A percentile compares a stretch with the other conserved stretches of the same genome.
phyloP scores from a whole-genome alignment of 2,888 invertebrate species.

The Congeria kusceri region DNA sequence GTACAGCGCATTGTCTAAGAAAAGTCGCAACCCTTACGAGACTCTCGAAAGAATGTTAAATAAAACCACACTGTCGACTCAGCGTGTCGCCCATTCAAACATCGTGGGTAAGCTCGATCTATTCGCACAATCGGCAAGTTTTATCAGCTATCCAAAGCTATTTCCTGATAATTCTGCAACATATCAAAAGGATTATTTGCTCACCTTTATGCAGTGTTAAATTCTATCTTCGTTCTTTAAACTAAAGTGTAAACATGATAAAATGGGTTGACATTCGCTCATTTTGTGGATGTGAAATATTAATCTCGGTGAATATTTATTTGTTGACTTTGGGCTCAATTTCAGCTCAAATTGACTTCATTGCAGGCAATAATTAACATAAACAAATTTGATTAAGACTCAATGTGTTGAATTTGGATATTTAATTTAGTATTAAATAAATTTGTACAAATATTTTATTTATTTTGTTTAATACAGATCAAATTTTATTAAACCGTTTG shows the following conservation, averaged over 20 bases:
- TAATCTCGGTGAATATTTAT: conserved; percentile 4
- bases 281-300: conserved; percentile 5
- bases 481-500: no score
- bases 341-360: no score
- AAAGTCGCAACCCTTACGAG: conserved; percentile 73
- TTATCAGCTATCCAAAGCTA: conserved; percentile 15
- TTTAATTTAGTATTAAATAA: no score
- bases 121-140: conserved; percentile 13
- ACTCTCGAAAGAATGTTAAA: conserved; percentile 81
- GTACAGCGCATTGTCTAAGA: conserved; percentile 58
- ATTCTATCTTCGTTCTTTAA: no score
- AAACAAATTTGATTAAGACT: no score
- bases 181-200: not conserved
- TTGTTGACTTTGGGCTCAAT: conserved; percentile 13
- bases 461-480: no score
- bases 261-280: no score
- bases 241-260: no score
- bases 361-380: no score
- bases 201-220: not conserved
- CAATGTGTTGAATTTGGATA: no score
- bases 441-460: no score
- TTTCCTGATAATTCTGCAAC: conserved; percentile 9
- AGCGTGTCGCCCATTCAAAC: conserved; percentile 78
- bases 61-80: conserved; percentile 80
- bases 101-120: conserved; percentile 77